Conservation (phyloP, 1,140 invertebrate genomes). For the Ptiloglossa arizonensis region DNA sequence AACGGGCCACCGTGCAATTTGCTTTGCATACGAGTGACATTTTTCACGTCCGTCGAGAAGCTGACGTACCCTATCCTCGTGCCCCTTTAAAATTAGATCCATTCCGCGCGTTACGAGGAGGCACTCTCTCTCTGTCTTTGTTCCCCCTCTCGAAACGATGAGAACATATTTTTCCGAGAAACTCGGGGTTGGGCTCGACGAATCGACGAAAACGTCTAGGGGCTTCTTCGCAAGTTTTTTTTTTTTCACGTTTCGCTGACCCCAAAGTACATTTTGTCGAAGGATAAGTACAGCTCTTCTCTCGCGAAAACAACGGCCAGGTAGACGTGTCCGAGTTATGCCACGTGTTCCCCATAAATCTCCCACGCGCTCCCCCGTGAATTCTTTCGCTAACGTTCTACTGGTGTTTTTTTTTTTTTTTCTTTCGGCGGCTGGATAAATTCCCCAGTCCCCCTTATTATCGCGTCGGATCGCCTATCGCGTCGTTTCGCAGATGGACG, state of each 20-base stretch:
- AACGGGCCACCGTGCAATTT: constrained; percentile 68
- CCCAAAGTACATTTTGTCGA: no score
- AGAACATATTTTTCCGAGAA: neutral
- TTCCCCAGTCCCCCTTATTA: constrained; percentile 25
- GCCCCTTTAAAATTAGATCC: constrained; percentile 31
- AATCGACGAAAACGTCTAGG: constrained; percentile 14
- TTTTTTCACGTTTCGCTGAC: no score
- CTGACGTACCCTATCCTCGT: constrained; percentile 29
- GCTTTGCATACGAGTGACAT: constrained; percentile 70
- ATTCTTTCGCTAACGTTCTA: constrained; percentile 60
- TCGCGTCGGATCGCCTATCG: constrained; percentile 2
- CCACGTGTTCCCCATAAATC: constrained; percentile 54
- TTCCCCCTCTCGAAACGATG: neutral
- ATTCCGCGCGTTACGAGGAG: neutral
- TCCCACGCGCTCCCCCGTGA: constrained; percentile 36
- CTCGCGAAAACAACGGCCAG: constrained; percentile 13
- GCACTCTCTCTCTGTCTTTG: no score
- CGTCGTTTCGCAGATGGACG: neutral
- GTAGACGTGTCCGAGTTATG: constrained; percentile 29
- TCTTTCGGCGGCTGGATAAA: constrained; percentile 44
- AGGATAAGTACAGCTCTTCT: constrained; percentile 10
- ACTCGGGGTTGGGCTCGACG: constrained; percentile 7
- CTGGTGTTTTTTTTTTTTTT: no score
- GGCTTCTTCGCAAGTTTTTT: no score
- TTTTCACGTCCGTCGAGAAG: constrained; percentile 66